Base-by-base conservation (phyloP, 2,113 vertebrate species). In the Cyanoliseus patagonus region DNA sequence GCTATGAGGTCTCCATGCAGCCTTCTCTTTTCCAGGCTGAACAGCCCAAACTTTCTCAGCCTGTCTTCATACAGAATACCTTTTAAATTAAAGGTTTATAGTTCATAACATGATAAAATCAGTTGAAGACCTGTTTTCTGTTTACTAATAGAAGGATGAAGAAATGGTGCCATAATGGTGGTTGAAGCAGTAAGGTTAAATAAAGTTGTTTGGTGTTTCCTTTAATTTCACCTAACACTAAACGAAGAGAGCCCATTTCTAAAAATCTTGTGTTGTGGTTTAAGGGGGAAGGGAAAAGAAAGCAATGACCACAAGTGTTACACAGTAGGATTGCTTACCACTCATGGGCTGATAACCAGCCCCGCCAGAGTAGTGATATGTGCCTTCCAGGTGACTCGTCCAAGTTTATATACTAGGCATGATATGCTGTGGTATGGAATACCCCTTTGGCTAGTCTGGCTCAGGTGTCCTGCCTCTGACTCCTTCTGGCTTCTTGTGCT, bases 141-240 rank as follows among this genome's bases (percentile, higher is more conserved):
- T 44, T 82, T 83, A 8, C 20, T 67, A 8, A 17, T 46, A 67
- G 42, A n/a, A 91, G n/a, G 31, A 93, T n/a, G 44, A 79, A 81
- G 61, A 51, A 86, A 22, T 2, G 1, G 4, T 9, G 6, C 27
- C 6, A 4, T 61, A 4, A 1, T 35, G 27, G 14, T 61, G 7
- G 14, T 9, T 4, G 47, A 59, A 59, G 11, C 25, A 55, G 11
- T 53, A 55, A 46, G 10, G 6, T 16, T 93, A 47, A 83, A 66
- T 6, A 24, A 74, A 22, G 10, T 23, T 57, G 55, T 23, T 59
- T 59, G 20, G 49, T 9, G 49, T 47, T 47, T 47, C 10, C 20
- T 57, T n/a, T 57, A 57, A 51, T 72, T 90, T 77, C 9, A 6
- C 3, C 9, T 49, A 20, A 31, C 83, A 42, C 6, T 68, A 39